A percentile compares a stretch with the other conserved stretches of the same genome.
Evolutionary conservation across 1,140 invertebrate species (phyloP).

Genomic region (Pantala flavescens): DNA sequence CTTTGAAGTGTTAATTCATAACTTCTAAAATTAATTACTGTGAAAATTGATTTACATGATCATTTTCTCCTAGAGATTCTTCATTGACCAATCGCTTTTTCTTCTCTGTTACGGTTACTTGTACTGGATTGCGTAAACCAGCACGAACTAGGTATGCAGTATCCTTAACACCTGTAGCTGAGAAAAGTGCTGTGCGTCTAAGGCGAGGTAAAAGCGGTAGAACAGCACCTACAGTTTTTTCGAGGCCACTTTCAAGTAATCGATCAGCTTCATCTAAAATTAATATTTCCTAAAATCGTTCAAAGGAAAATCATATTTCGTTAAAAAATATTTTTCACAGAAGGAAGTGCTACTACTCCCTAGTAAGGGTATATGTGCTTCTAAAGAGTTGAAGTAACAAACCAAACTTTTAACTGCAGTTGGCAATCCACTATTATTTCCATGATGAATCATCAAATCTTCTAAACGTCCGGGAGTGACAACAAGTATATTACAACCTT

Average conservation of each 20-base stretch:
- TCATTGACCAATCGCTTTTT: conserved; percentile 16
- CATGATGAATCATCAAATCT: conserved; percentile 62
- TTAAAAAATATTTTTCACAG: conserved; percentile 30
- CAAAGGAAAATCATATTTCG: conserved; percentile 14
- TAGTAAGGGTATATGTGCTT: conserved; percentile 14
- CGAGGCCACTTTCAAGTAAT: conserved; percentile 86
- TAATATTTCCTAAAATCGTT: conserved; percentile 62
- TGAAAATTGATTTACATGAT: too few species aligned
- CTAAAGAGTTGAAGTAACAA: conserved; percentile 27
- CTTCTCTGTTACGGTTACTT: conserved; percentile 85
- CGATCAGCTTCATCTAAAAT: conserved; percentile 96
- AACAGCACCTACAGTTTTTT: conserved; percentile 77
- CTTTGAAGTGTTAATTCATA: too few species aligned
- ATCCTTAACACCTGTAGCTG: conserved; percentile 96
- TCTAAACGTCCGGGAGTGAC: conserved; percentile 87
- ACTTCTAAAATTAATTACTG: too few species aligned
- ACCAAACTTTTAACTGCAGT: conserved; percentile 60
- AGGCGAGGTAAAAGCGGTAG: conserved; percentile 85
- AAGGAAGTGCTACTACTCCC: conserved; percentile 11
- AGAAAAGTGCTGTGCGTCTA: conserved; percentile 91
- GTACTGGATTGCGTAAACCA: conserved; percentile 87
- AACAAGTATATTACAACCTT: conserved; percentile 77
- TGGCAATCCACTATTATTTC: conserved; percentile 51
- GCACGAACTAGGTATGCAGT: conserved; percentile 83
- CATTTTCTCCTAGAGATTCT: too few species aligned